Evolutionary conservation across 2,797 vertebrate species (phyloP).

Genomic region (Vireo griseus): DNA sequence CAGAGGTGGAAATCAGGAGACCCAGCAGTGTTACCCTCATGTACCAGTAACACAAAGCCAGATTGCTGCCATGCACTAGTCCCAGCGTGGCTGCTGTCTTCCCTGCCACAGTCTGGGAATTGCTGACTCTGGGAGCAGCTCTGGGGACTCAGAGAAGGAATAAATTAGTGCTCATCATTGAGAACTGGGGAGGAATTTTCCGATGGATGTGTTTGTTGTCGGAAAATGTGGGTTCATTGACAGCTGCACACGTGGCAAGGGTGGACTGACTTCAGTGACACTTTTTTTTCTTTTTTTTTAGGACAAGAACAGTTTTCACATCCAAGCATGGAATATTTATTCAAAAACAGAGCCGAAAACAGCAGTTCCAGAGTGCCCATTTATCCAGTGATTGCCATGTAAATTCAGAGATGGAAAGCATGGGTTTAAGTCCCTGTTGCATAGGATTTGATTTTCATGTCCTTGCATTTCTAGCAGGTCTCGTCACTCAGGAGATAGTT

Average conservation of each 20-base stretch:
- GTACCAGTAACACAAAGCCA: neutral
- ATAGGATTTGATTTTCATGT: neutral
- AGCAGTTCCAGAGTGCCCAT: neutral
- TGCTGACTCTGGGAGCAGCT: slow-evolving; percentile 8
- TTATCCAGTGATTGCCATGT: neutral
- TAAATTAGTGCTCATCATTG: slow-evolving; percentile 24
- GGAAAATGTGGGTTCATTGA: slow-evolving; percentile 52
- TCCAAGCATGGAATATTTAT: slow-evolving; percentile 12
- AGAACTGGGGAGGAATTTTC: slow-evolving; percentile 50
- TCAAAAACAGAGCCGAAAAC: slow-evolving; percentile 7
- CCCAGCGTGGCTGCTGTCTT: neutral
- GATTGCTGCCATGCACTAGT: rapidly evolving
- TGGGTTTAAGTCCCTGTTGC: neutral
- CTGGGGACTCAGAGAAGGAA: neutral
- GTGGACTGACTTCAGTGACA: slow-evolving; percentile 31
- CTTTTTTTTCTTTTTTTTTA: neutral
- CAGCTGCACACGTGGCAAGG: slow-evolving; percentile 38
- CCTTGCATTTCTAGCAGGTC: neutral
- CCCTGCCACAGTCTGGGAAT: neutral
- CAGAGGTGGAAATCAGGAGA: neutral
- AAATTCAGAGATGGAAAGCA: neutral
- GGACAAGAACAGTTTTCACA: neutral
- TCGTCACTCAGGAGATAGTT: neutral
- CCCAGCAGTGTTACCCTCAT: neutral
- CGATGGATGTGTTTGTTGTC: slow-evolving; percentile 19